Evolutionary conservation across 2,797 vertebrate genomes (phyloP), one percentile per base, ranked within the genome.

Genomic region (Sebastes taczanowskii): DNA sequence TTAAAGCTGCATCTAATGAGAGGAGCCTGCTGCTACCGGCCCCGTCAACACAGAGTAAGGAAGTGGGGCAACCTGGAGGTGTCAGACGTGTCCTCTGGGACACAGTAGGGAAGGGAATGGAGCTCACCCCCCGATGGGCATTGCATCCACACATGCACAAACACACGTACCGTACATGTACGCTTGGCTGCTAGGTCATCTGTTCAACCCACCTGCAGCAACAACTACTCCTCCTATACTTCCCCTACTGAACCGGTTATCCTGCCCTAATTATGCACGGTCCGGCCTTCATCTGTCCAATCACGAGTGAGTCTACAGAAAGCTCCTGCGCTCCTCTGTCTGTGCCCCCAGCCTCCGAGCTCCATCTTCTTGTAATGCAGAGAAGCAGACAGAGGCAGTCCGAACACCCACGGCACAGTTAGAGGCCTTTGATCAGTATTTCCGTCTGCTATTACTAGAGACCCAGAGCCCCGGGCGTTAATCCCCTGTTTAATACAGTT

Each of bases 371-470:
- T 89, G 77, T 91, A 91, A 93, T 91, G 90, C 92, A 90, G 87
- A 80, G 88, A 69, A 92, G 92, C 92, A 91, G 89, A 89, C 74
- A 89, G 88, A 89, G 91, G 87, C 88, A 87, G 88, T 81, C 84
- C 84, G 68, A 89, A 90, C 92, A 93, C 91, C 92, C 91, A 92
- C 79, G 59, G 90, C 89, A 89, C 93, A 94, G 90, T 92, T 94
- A 93, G 82, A 91, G 85, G 77, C 87, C 93, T 94, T 94, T 95
- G 93, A 95, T 94, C 93, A 94, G 84, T 89, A 87, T 90, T 92
- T 92, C 90, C 79, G 75, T 85, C 90, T 91, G 89, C 92, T 92
- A 93, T 94, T 93, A 94, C 90, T 85, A 83, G 84, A 90, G 90
- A 92, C 91, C 91, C 89, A 91, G 75, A 91, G 93, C 92, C 88